Evolutionary conservation across 2,113 vertebrate genomes (phyloP).

Genomic region (Chlorodrepanis virens): DNA sequence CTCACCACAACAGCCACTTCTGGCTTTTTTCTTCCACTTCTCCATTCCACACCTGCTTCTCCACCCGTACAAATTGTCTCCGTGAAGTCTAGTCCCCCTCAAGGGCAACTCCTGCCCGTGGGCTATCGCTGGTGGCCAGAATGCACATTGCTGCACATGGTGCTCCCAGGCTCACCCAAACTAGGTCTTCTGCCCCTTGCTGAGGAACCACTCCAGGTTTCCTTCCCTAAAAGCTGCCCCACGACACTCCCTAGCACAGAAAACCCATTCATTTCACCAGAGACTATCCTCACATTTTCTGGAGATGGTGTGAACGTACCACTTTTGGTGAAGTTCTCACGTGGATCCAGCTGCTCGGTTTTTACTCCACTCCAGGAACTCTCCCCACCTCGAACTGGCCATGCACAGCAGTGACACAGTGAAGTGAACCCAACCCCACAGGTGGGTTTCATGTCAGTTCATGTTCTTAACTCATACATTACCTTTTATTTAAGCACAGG

Average conservation of each 20-base stretch:
- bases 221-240: neutral
- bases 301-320: accelerated
- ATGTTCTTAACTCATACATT: neutral
- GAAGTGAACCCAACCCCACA: neutral
- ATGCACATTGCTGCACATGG: neutral
- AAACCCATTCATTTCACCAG: neutral
- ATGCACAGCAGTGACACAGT: neutral
- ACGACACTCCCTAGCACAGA: neutral
- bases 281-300: neutral
- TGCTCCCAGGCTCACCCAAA: neutral
- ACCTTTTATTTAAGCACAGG: neutral
- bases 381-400: neutral
- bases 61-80: neutral
- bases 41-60: neutral
- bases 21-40: neutral
- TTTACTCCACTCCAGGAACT: neutral
- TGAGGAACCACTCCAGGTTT: neutral
- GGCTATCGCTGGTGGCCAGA: neutral
- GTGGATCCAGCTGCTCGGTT: neutral
- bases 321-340: neutral
- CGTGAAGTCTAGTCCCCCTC: neutral
- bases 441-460: neutral
- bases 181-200: neutral
- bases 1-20: neutral
- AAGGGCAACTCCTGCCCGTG: neutral